Evolutionary conservation across 2,888 invertebrate species (phyloP), one percentile per base, ranked within the genome.

Genomic region (Xestia xanthographa): DNA sequence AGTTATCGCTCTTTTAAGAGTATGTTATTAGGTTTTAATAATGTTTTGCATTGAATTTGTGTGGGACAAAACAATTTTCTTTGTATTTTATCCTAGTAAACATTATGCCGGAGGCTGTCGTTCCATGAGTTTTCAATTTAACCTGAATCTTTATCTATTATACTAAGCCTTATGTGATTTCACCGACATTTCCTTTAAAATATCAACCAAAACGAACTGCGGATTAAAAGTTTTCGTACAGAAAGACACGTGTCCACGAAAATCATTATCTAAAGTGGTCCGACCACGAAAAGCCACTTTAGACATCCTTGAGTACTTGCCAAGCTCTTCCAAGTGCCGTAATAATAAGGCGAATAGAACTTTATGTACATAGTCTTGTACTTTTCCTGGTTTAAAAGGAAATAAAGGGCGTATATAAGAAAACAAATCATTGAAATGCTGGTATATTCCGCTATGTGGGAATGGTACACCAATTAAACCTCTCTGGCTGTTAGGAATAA

Each of bases 241-340:
- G 0, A 48, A 75, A 22, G 48, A 56, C 41, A 75, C 76, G 76
- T 82, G 76, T 43, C 20, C 6, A 75, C 48, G 63, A 60, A 78
- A 78, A 78, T 78, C 77, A 78, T 78, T 75, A 82, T 43, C 56
- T 14, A 11, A 82, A 82, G 77, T 82, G 82, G 48, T 29, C 58
- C 50, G 26, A 60, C 77, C 82, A 50, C 65, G 58, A 45, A 66
- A 60, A 38, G 43, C 77, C 77, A 60, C 77, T 78, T 48, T 60
- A 75, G 45, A 43, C 22, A 22, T 66, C n/a, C 20, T 82, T 66
- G 82, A 78, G 58, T 58, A 76, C 43, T 65, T n/a, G 65, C 34
- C 82, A 66, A 58, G n/a, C 20, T 66, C 22, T 82, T 26, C n/a
- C 56, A 60, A 78, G 76, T 76, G n/a, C 34, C 34, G 48, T 48